Conservation (phyloP, 1,140 invertebrate genomes). For the Chionoecetes opilio region DNA sequence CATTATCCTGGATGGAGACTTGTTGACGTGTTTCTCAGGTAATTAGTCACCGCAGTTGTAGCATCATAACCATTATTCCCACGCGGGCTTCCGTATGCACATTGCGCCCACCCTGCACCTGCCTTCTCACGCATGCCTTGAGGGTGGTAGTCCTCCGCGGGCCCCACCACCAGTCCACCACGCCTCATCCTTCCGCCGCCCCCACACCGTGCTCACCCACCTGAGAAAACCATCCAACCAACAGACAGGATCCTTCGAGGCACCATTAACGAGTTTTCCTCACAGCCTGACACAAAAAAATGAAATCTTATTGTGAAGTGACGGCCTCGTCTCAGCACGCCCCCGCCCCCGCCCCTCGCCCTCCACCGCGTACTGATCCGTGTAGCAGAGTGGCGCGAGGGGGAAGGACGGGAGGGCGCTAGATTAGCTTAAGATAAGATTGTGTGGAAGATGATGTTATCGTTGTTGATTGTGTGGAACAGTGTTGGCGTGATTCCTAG, state of each 20-base stretch:
- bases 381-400: not conserved
- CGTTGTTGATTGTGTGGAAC: slow-evolving; percentile 43
- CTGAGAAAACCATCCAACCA: too few species aligned
- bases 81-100: too few species aligned
- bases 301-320: not conserved
- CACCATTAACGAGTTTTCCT: not conserved
- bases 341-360: not conserved
- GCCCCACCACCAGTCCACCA: too few species aligned
- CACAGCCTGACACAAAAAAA: not conserved
- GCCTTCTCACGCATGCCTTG: too few species aligned
- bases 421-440: slow-evolving; percentile 40
- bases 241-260: not conserved
- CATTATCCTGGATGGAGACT: too few species aligned
- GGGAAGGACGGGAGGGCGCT: not conserved
- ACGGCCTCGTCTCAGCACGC: not conserved
- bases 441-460: slow-evolving; percentile 54
- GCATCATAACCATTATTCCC: too few species aligned
- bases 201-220: too few species aligned
- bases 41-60: too few species aligned
- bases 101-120: too few species aligned
- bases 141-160: too few species aligned
- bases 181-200: too few species aligned
- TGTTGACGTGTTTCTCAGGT: too few species aligned
- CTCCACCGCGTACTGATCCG: not conserved
- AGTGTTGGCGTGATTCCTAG: not conserved